phyloP scores from a whole-genome alignment of 2,888 invertebrate species.

The Strigamia maritima region DNA sequence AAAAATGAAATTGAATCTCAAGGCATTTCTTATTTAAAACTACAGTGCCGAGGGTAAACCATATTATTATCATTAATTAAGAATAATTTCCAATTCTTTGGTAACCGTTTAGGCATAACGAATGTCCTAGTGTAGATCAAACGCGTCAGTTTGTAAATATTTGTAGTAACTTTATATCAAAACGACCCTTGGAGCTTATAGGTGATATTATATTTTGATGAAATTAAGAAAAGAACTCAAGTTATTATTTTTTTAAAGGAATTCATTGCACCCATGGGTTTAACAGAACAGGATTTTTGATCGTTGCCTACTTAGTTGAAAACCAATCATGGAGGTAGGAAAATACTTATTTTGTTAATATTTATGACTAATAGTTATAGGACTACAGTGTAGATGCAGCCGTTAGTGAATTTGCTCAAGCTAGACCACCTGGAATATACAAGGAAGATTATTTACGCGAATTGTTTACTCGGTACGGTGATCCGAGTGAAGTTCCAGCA shows the following conservation, averaged over 20 bases:
- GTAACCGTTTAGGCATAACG: conserved; percentile 65
- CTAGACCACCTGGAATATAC: conserved; percentile 92
- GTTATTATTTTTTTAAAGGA: conserved; percentile 51
- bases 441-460: conserved; percentile 92
- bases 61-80: not conserved
- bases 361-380: not conserved
- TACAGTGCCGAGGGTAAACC: conserved; percentile 72
- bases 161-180: conserved; percentile 72
- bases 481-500: conserved; percentile 62
- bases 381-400: conserved; percentile 72
- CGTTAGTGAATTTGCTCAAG: conserved; percentile 68
- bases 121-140: conserved; percentile 83
- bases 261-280: conserved; percentile 98
- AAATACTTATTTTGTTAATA: not conserved
- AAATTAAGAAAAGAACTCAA: no score
- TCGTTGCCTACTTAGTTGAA: conserved; percentile 85
- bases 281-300: conserved; percentile 94
- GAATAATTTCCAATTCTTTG: not conserved
- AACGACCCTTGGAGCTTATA: conserved; percentile 73
- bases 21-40: conserved; percentile 79
- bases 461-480: conserved; percentile 76
- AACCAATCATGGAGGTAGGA: conserved; percentile 66
- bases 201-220: no score
- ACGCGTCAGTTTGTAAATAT: conserved; percentile 76
- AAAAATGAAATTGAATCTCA: conserved; percentile 70